A percentile compares a stretch with the other conserved stretches of the same genome.
Evolutionary conservation across 2,888 invertebrate species (phyloP).

Genomic region (Andrena marginata): DNA sequence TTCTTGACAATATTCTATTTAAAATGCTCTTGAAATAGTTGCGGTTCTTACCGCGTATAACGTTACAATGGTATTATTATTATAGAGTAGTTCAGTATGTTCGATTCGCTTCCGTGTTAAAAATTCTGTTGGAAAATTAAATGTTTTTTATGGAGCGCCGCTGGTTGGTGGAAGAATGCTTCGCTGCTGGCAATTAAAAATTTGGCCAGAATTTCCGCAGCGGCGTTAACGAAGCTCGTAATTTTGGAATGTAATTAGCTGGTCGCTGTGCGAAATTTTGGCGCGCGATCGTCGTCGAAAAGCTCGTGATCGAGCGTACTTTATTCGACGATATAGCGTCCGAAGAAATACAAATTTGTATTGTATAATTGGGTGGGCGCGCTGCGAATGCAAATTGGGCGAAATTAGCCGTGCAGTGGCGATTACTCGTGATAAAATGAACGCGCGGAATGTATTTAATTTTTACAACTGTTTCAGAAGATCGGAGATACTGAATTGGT

Average conservation of each 20-base stretch:
- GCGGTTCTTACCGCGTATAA: too few relatives aligned
- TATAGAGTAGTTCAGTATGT: neutral
- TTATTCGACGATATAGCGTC: constrained; percentile 22
- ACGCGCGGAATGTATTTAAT: neutral
- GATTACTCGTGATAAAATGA: neutral
- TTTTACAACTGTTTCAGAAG: neutral
- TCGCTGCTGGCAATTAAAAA: constrained; percentile 32
- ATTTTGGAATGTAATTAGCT: constrained; percentile 42
- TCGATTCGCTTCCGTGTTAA: constrained; percentile 7
- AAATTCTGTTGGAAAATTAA: constrained; percentile 20
- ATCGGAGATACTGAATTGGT: neutral
- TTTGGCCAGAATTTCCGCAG: constrained; percentile 11
- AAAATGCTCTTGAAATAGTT: neutral
- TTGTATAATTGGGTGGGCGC: constrained; percentile 21
- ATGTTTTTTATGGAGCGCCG: constrained; percentile 12
- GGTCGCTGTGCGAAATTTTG: constrained; percentile 15
- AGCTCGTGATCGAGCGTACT: constrained; percentile 1
- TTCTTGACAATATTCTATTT: neutral
- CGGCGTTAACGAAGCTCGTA: constrained; percentile 38
- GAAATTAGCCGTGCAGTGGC: constrained; percentile 20
- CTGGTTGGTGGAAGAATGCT: neutral
- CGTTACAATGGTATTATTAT: neutral
- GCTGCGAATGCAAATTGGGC: constrained; percentile 21
- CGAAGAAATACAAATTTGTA: constrained; percentile 22
- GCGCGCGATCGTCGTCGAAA: constrained; percentile 13